Conservation (phyloP, 2,113 vertebrate species). For the Dicrurus megarhynchus region DNA sequence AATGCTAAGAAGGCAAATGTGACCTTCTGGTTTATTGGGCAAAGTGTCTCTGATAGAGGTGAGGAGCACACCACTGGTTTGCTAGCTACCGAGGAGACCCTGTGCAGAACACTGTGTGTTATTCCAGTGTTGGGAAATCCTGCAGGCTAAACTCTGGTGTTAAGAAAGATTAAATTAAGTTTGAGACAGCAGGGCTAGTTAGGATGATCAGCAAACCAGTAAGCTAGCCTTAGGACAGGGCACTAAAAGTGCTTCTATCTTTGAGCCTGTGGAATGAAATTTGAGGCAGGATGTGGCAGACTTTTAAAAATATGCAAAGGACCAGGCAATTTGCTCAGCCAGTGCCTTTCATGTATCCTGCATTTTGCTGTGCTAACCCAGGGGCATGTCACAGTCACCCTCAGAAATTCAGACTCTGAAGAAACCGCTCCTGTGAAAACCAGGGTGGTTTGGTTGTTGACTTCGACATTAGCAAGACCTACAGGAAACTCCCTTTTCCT, state of each 20-base stretch:
- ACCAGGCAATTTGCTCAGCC: not conserved
- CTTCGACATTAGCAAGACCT: not conserved
- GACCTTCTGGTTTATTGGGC: not conserved
- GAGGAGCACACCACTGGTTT: not conserved
- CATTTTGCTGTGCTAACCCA: not conserved
- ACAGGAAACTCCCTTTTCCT: not conserved
- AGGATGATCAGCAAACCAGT: not conserved
- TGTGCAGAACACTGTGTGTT: not conserved
- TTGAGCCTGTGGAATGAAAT: not conserved
- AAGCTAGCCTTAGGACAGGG: not conserved
- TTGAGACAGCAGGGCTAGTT: not conserved
- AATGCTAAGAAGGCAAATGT: not conserved
- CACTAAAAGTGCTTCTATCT: not conserved
- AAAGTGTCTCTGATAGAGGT: not conserved
- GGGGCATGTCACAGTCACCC: not conserved
- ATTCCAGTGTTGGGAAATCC: not conserved
- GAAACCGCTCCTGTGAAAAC: not conserved
- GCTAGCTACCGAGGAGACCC: not conserved
- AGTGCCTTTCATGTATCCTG: not conserved
- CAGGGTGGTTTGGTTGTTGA: not conserved
- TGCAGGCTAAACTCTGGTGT: not conserved
- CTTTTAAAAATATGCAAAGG: not conserved
- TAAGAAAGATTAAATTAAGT: not conserved
- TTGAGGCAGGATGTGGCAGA: not conserved
- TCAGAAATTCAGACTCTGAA: not conserved